Conservation (phyloP, 92 coral and sea anemone genomes). For the Zoanthus sociatus region DNA sequence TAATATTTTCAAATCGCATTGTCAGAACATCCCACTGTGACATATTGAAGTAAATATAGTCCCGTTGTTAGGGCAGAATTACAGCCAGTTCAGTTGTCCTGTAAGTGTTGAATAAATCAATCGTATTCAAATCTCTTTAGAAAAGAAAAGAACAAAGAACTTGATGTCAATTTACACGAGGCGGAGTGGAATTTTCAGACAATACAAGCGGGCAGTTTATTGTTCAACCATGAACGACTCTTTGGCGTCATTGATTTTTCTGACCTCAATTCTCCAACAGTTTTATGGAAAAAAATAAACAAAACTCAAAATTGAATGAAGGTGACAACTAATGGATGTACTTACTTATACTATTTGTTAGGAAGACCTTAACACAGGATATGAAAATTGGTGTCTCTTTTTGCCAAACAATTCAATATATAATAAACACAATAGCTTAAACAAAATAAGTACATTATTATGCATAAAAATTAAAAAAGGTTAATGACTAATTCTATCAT, state of each 20-base stretch:
- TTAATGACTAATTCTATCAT: neutral
- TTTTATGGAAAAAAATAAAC: too few relatives aligned
- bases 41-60: conserved; percentile 5
- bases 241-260: neutral
- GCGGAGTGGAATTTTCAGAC: conserved; percentile 8
- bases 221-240: neutral
- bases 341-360: neutral
- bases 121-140: neutral
- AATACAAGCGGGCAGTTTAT: neutral
- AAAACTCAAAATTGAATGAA: too few relatives aligned
- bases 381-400: neutral
- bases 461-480: neutral
- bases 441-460: neutral
- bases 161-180: neutral
- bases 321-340: too few relatives aligned
- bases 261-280: neutral
- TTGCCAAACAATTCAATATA: neutral
- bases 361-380: neutral
- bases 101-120: neutral
- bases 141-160: neutral
- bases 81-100: neutral
- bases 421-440: neutral
- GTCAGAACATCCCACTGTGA: conserved; percentile 3
- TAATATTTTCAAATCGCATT: conserved; percentile 3
- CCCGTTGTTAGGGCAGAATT: neutral